Percentiles rank a stretch among this genome's conserved stretches.
Conservation (phyloP, 2,797 vertebrate species). For the Xenopus petersii region DNA sequence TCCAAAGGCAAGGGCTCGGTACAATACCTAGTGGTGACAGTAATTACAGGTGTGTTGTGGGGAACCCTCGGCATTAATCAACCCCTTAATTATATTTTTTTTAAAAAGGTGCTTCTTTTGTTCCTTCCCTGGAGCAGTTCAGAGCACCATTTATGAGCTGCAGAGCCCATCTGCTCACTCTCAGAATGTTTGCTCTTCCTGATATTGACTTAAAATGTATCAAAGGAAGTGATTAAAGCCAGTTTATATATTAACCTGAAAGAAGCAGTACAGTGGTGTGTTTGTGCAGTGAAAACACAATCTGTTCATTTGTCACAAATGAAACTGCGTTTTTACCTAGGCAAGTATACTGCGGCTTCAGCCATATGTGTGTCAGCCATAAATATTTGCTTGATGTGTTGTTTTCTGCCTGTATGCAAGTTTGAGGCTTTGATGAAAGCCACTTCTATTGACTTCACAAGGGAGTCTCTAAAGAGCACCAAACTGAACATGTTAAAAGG, state of each 20-base stretch:
- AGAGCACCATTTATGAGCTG: conserved; percentile 61
- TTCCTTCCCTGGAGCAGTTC: conserved; percentile 55
- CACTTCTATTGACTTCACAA: too few species aligned
- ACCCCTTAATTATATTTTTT: conserved; percentile 60
- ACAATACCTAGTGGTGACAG: conserved; percentile 69
- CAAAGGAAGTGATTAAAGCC: conserved; percentile 71
- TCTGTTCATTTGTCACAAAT: conserved; percentile 55
- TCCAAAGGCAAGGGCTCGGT: conserved; percentile 54
- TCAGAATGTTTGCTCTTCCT: conserved; percentile 71
- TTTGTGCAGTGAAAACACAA: conserved; percentile 56
- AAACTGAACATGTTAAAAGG: too few species aligned
- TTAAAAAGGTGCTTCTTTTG: conserved; percentile 70
- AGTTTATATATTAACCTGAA: conserved; percentile 75
- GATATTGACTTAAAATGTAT: conserved; percentile 66
- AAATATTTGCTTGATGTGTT: background rate
- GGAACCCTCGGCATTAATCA: conserved; percentile 65
- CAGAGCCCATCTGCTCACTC: conserved; percentile 72
- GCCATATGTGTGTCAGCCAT: background rate
- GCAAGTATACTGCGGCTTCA: background rate
- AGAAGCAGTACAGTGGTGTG: conserved; percentile 55
- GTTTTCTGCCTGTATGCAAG: background rate
- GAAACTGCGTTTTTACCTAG: conserved; percentile 23
- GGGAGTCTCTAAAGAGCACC: too few species aligned
- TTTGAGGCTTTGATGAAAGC: too few species aligned
- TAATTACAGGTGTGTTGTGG: conserved; percentile 80